These are phyloP conservation scores for Heliconius erato DNA, from an alignment of 2,888 invertebrate species.

Conservation along the genomic window DNA sequence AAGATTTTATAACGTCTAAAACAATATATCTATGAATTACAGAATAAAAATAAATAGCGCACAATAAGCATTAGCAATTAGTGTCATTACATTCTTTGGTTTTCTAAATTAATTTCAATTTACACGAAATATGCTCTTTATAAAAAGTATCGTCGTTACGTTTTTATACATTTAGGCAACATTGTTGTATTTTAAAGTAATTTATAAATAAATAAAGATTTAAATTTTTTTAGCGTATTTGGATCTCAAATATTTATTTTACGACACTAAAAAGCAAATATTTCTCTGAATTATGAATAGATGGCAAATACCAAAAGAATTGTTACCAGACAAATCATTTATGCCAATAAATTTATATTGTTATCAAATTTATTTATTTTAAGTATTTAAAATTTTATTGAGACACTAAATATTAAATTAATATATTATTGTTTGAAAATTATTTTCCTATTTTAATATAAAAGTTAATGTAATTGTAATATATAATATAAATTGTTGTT, in stretches of 20 bases:
- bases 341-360: not conserved
- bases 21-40: not conserved
- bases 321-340: conserved; percentile 11
- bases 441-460: not conserved
- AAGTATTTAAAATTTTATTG: not conserved
- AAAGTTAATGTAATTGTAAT: not conserved
- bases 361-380: not conserved
- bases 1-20: not conserved
- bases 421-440: conserved; percentile 4
- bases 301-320: conserved; percentile 1
- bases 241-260: conserved; percentile 47
- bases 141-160: not conserved
- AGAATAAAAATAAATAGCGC: not conserved
- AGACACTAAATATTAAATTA: not conserved
- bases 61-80: not conserved
- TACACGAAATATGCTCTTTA: not conserved
- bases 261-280: not conserved
- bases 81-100: not conserved
- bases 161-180: not conserved
- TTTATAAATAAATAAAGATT: not conserved
- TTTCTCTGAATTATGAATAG: not conserved
- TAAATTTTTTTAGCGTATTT: conserved; percentile 26
- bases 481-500: not conserved
- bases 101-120: not conserved
- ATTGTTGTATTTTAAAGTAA: not conserved